Conservation (phyloP, 2,888 invertebrate genomes). For the Drosophila parthenogenetica region DNA sequence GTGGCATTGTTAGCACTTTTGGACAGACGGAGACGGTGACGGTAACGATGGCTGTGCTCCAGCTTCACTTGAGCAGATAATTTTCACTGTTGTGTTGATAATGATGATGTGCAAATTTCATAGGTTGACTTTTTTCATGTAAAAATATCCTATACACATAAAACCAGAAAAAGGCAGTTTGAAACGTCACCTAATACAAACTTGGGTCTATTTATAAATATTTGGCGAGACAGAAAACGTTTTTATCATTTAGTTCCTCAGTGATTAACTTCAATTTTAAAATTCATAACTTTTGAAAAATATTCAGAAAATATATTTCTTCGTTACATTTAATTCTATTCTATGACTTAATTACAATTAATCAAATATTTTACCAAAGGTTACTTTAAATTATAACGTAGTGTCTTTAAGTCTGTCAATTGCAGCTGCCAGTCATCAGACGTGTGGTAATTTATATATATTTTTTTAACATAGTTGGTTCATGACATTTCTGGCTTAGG, state of each 20-base stretch:
- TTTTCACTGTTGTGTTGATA: constrained; percentile 77
- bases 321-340: too few relatives aligned
- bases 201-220: neutral
- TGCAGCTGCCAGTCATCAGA: neutral
- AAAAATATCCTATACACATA: constrained; percentile 11
- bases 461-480: constrained; percentile 42
- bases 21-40: constrained; percentile 53
- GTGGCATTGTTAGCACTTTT: constrained; percentile 66
- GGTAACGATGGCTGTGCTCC: constrained; percentile 22
- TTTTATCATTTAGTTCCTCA: too few relatives aligned
- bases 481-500: constrained; percentile 40
- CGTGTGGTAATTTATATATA: constrained; percentile 39
- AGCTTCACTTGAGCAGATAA: constrained; percentile 78
- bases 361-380: too few relatives aligned
- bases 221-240: too few relatives aligned
- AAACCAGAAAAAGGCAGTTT: neutral
- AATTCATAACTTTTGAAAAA: too few relatives aligned
- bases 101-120: constrained; percentile 80
- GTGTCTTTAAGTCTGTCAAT: neutral
- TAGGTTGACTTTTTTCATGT: constrained; percentile 27
- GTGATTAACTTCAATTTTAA: too few relatives aligned
- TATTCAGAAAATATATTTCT: too few relatives aligned
- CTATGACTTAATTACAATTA: too few relatives aligned
- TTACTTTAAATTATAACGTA: constrained; percentile 1
- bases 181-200: neutral